These are phyloP conservation scores for Oncorhynchus clarkii DNA, from an alignment of 2,113 vertebrate genomes.

Conservation along the genomic window DNA sequence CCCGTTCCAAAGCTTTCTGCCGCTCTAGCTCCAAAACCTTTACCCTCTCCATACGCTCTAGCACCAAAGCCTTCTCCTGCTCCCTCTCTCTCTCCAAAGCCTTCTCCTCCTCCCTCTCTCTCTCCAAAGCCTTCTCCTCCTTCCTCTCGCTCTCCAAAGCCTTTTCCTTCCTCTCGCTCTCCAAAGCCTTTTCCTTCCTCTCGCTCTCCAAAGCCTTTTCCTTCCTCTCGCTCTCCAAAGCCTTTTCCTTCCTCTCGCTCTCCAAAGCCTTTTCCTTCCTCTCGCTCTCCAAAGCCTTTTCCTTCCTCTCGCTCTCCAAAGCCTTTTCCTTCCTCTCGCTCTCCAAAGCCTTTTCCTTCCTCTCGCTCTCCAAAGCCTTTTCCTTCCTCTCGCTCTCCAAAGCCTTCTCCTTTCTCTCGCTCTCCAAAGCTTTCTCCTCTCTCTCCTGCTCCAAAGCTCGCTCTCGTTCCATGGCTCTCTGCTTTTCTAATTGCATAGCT, in stretches of 20 bases:
- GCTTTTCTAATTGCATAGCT: conserved; percentile 12
- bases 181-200: background rate
- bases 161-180: background rate
- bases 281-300: background rate
- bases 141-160: background rate
- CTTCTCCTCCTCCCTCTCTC: background rate
- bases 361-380: conserved; percentile 7
- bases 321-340: background rate
- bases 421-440: conserved; percentile 7
- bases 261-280: background rate
- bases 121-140: conserved; percentile 15
- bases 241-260: background rate
- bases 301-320: background rate
- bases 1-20: conserved; percentile 5
- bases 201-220: background rate
- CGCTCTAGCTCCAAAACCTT: background rate
- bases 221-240: too few species aligned
- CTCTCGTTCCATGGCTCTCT: conserved; percentile 12
- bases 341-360: background rate
- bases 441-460: background rate
- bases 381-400: conserved; percentile 9
- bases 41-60: conserved; percentile 1
- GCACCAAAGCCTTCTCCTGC: background rate
- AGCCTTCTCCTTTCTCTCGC: background rate
- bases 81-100: background rate